phyloP scores from a whole-genome alignment of 2,113 vertebrate species.

The Halcyon malimbica region DNA sequence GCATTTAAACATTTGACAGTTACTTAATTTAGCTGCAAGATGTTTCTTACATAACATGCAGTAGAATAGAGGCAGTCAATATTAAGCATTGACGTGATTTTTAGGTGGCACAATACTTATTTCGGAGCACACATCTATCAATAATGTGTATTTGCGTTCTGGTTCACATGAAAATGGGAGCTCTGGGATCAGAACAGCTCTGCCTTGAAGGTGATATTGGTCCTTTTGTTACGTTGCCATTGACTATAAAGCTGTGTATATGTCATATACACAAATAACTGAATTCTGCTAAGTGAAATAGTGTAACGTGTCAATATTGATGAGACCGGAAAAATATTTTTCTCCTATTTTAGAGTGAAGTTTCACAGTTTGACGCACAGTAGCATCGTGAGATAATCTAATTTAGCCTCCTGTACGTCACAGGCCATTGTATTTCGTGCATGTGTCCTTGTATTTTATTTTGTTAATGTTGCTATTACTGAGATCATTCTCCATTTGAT shows the following conservation, averaged over 20 bases:
- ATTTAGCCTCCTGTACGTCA: not conserved
- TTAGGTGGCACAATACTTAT: not conserved
- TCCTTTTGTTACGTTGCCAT: not conserved
- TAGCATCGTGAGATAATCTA: not conserved
- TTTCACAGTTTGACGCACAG: not conserved
- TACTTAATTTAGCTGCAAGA: slow-evolving; percentile 23
- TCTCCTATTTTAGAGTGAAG: not conserved
- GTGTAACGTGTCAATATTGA: not conserved
- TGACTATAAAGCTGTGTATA: not conserved
- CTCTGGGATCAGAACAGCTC: not conserved
- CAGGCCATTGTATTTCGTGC: not conserved
- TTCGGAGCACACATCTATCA: not conserved
- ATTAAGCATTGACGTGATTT: not conserved
- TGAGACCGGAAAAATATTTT: not conserved
- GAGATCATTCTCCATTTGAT: not conserved
- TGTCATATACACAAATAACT: not conserved
- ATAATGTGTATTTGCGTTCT: not conserved
- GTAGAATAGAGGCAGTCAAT: not conserved
- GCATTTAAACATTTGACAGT: not conserved
- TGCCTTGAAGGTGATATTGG: not conserved
- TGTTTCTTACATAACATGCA: not conserved
- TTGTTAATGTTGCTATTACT: not conserved
- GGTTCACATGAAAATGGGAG: not conserved
- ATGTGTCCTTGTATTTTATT: not conserved
- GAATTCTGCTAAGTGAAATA: not conserved